Evolutionary conservation across 2,113 vertebrate genomes (phyloP).

Genomic region (Sylvietta virens): DNA sequence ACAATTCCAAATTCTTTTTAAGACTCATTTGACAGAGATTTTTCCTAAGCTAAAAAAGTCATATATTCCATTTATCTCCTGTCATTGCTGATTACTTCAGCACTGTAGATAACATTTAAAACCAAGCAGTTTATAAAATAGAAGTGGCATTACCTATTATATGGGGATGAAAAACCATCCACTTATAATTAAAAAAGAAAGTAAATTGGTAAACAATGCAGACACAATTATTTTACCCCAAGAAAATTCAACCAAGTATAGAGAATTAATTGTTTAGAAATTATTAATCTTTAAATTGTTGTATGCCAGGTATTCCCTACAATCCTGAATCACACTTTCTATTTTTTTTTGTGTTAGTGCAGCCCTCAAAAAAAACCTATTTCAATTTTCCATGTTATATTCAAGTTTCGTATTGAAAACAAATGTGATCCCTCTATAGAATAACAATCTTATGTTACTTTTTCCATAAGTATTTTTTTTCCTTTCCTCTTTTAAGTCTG

Average conservation of each 20-base stretch:
- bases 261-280: constrained; percentile 59
- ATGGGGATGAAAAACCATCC: background rate
- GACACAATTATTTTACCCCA: constrained; percentile 51
- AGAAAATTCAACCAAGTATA: constrained; percentile 52
- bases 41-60: background rate
- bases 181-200: background rate
- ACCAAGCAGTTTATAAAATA: constrained; percentile 17
- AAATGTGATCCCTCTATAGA: constrained; percentile 72
- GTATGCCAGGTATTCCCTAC: constrained; percentile 3
- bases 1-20: background rate
- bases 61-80: background rate
- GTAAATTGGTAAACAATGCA: background rate
- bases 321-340: constrained; percentile 56
- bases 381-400: constrained; percentile 62
- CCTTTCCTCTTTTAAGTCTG: constrained; percentile 37
- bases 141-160: constrained; percentile 8
- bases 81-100: background rate
- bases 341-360: background rate
- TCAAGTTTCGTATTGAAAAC: constrained; percentile 71
- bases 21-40: background rate
- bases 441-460: constrained; percentile 70
- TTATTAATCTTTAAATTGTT: constrained; percentile 38
- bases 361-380: constrained; percentile 47
- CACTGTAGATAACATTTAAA: constrained; percentile 5
- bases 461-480: constrained; percentile 67